Evolutionary conservation across 2,888 invertebrate genomes (phyloP).

Genomic region (Dryobota labecula): DNA sequence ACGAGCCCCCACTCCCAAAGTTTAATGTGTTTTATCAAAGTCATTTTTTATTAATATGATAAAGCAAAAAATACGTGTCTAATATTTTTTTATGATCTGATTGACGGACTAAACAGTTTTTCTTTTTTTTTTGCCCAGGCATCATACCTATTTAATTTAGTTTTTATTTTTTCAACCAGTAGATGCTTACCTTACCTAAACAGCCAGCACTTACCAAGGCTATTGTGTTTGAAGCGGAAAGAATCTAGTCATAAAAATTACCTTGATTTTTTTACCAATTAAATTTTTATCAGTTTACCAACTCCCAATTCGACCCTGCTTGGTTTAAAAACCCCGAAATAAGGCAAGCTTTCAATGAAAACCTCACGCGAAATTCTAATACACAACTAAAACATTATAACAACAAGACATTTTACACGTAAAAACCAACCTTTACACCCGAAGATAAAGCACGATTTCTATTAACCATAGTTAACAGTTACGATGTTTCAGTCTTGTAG

Average conservation of each 20-base stretch:
- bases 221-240: too few relatives aligned
- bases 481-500: not conserved
- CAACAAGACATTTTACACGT: fast-evolving
- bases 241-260: not conserved
- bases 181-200: too few relatives aligned
- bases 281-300: not conserved
- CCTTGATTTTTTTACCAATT: not conserved
- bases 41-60: too few relatives aligned
- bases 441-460: not conserved
- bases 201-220: too few relatives aligned
- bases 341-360: conserved; percentile 60
- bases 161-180: too few relatives aligned
- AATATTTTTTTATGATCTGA: too few relatives aligned
- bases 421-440: not conserved
- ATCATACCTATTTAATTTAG: too few relatives aligned
- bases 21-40: too few relatives aligned
- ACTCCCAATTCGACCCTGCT: conserved; percentile 38
- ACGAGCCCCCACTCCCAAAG: too few relatives aligned
- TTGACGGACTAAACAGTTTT: too few relatives aligned
- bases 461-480: not conserved
- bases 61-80: too few relatives aligned
- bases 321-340: conserved; percentile 65
- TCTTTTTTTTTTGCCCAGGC: too few relatives aligned
- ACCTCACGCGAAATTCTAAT: conserved; percentile 64
- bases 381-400: conserved; percentile 6